phyloP scores from a whole-genome alignment of 1,140 invertebrate species.

The Bemisia tabaci region DNA sequence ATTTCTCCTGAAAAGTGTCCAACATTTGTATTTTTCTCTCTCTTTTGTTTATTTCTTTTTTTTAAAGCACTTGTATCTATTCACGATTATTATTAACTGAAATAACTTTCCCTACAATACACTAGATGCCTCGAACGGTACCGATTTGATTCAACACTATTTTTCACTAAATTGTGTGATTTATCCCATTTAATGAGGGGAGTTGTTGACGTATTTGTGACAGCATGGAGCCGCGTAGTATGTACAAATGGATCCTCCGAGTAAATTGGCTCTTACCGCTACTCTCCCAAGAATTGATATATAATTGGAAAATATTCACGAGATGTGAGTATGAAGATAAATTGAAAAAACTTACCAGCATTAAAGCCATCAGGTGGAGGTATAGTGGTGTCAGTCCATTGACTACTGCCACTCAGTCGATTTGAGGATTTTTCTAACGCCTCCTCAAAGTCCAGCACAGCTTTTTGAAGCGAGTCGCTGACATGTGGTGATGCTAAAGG shows the following conservation, averaged over 20 bases:
- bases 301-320: too few species aligned
- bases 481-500: constrained; percentile 6
- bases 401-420: not conserved
- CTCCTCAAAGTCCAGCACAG: constrained; percentile 47
- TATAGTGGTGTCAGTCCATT: not conserved
- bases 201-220: too few species aligned
- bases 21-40: not conserved
- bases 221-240: too few species aligned
- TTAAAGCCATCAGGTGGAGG: not conserved
- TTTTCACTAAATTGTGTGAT: too few species aligned
- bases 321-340: not conserved
- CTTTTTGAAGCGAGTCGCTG: constrained; percentile 15
- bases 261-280: too few species aligned
- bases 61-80: not conserved
- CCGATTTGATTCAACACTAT: too few species aligned
- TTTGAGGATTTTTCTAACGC: constrained; percentile 39
- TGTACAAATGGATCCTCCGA: too few species aligned
- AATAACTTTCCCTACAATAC: not conserved
- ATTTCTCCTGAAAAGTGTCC: too few species aligned
- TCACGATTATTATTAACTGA: not conserved
- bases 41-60: not conserved
- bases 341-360: not conserved
- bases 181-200: too few species aligned
- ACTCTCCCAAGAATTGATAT: too few species aligned
- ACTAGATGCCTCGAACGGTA: too few species aligned